Base-by-base conservation (phyloP, 2,888 invertebrate species). In the Proisotoma minuta region DNA sequence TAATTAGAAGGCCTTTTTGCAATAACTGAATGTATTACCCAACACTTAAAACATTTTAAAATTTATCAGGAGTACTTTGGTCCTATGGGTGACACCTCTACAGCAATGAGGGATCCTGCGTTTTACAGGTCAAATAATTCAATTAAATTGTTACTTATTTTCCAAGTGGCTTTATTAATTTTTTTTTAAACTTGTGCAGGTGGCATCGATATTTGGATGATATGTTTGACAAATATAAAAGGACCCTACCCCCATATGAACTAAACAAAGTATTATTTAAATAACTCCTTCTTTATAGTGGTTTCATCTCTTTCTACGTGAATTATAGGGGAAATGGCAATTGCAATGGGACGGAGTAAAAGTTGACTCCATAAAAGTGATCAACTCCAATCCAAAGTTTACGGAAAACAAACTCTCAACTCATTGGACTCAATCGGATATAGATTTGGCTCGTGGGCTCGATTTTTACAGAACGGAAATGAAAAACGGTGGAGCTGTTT, bases 41-140 rank as follows among this genome's bases (percentile, higher is more conserved):
- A 34, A 34, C 34, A 34, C 34, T 34, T 10, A 10, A 34, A 34
- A 26, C 26, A 28, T n/a, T 28, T 29, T 8, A 27, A 53, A 5
- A 18, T 22, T 51, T 63, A 72, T 47, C 75, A 89, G 86, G 91
- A 91, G 78, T 83, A 84, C 52, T 87, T 87, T 74, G 86, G 87
- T 43, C 87, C 89, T 27, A 91, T 91, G 84, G 90, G 89, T 0
- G 91, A 91, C 75, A 84, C 88, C 0, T 84, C 89, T 0, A 90
- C 90, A 0, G 88, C 91, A 0, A 91, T 91, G 90, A 81, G 91
- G 1, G 92, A 92, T 78, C 91, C 91, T 0, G 79, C 87, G 20
- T 91, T 43, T 43, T 43, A 43, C 18, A 15, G n/a, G n/a, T n/a
- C n/a, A n/a, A n/a, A n/a, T n/a, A n/a, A n/a, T n/a, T n/a, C n/a